Conservation (phyloP, 2,113 vertebrate species). For the Zingel zingel region DNA sequence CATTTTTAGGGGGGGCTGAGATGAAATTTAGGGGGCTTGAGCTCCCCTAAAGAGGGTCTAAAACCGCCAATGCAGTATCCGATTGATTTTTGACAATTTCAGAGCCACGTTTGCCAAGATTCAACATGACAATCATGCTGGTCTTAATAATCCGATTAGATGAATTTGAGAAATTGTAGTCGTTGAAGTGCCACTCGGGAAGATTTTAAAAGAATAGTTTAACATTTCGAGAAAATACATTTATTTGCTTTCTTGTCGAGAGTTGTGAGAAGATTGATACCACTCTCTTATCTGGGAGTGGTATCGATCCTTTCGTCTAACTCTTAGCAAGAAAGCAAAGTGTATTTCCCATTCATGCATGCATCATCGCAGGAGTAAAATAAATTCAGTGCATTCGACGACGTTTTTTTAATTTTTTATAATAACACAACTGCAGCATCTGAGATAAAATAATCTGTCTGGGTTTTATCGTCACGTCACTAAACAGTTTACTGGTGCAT, state of each 20-base stretch:
- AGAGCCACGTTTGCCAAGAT: too few species aligned
- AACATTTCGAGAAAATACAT: not conserved
- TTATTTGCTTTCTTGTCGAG: not conserved
- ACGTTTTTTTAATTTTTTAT: not conserved
- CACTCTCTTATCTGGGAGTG: not conserved
- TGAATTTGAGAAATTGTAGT: not conserved
- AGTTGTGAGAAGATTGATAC: not conserved
- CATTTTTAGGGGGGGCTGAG: too few species aligned
- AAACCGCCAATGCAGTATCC: not conserved
- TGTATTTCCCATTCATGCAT: not conserved
- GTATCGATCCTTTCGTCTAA: not conserved
- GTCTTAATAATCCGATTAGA: not conserved
- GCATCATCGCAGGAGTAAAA: not conserved
- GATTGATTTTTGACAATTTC: not conserved
- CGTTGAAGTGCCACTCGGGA: not conserved
- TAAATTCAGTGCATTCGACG: not conserved
- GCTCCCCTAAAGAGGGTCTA: too few species aligned
- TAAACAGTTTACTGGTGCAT: not conserved
- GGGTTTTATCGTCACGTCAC: not conserved
- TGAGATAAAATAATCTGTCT: too few species aligned
- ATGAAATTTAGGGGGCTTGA: too few species aligned
- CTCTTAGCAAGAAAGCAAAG: not conserved
- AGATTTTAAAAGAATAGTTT: not conserved
- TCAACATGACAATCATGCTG: not conserved
- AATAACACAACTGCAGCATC: not conserved